Conservation (phyloP, 2,888 invertebrate species). For the Glaucopsyche alexis region DNA sequence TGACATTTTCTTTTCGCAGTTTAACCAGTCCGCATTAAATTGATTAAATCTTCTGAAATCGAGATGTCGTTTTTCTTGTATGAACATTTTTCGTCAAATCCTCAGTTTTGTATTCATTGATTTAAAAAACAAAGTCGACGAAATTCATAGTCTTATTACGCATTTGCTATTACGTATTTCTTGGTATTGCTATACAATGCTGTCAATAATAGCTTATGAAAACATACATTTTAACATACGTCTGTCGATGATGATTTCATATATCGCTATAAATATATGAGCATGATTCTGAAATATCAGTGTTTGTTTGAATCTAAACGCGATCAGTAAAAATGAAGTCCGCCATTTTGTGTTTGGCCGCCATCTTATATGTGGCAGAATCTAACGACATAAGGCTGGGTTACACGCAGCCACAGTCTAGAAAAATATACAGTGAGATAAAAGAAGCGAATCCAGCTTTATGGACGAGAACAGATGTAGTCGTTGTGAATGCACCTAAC, state of each 20-base stretch:
- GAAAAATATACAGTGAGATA: constrained; percentile 58
- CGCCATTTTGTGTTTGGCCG: constrained; percentile 28
- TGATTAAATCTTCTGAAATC: too few species aligned
- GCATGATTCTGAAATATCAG: constrained; percentile 34
- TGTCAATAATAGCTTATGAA: constrained; percentile 34
- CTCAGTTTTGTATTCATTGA: too few species aligned
- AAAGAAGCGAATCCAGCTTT: constrained; percentile 61
- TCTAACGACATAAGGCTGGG: constrained; percentile 54
- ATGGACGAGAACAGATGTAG: constrained; percentile 62
- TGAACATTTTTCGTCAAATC: too few species aligned
- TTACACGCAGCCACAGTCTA: constrained; percentile 44
- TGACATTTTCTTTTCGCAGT: too few species aligned
- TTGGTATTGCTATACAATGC: constrained; percentile 36
- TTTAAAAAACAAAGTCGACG: background rate
- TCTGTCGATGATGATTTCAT: constrained; percentile 39
- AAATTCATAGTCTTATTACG: background rate
- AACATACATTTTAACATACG: constrained; percentile 34
- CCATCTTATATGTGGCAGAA: constrained; percentile 34
- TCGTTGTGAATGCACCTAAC: constrained; percentile 52
- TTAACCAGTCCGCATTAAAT: too few species aligned
- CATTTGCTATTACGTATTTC: constrained; percentile 33
- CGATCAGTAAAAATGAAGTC: constrained; percentile 32
- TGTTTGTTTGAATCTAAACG: constrained; percentile 17
- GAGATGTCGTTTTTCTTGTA: too few species aligned
- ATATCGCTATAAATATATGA: constrained; percentile 35